Evolutionary conservation across 2,113 vertebrate genomes (phyloP), one percentile per base, ranked within the genome.

Genomic region (Kryptolebias marmoratus): DNA sequence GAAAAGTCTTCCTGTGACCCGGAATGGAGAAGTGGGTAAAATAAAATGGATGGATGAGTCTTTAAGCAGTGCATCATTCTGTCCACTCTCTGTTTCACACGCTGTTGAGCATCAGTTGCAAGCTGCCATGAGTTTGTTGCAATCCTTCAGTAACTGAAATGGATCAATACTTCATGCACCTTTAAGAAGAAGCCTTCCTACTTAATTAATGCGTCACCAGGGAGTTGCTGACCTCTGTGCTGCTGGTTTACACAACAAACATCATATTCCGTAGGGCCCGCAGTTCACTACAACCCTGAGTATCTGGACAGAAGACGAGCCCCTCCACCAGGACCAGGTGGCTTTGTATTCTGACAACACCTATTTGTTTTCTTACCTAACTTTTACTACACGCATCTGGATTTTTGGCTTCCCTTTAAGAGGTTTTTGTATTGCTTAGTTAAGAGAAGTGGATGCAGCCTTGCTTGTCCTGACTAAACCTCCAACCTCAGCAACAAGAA

Each of bases 291-390:
- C 92, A 94, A 94, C 81, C 90, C 91, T 39, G 85, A 91, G 71
- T 94, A 93, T 90, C 83, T 95, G 90, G 91, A 93, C 79, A 89
- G 90, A 84, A 86, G 93, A 87, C 79, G 86, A 58, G 85, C 79
- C 75, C 87, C 83, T 82, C 71, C 77, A 22, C 56, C 81, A 42
- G 90, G 80, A 91, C 85, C 90, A 94, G 93, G 94, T 94, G 90
- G 88, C 84, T 71, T 65, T 85, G 71, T 73, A 49, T 78, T 84
- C 74, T 77, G 58, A 73, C 75, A 55, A 72, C 12, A 0, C 22
- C 68, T 65, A 58, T 39, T 65, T 59, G 14, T 70, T 79, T 85
- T 75, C 59, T 78, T 64, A 67, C 14, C 71, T 74, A 74, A 81
- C 71, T 65, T 28, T 74, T 72, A 42, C 50, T 53, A n/a, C 47